Evolutionary conservation across 2,888 invertebrate genomes (phyloP).

Genomic region (Prosopocoilus inquinatus): DNA sequence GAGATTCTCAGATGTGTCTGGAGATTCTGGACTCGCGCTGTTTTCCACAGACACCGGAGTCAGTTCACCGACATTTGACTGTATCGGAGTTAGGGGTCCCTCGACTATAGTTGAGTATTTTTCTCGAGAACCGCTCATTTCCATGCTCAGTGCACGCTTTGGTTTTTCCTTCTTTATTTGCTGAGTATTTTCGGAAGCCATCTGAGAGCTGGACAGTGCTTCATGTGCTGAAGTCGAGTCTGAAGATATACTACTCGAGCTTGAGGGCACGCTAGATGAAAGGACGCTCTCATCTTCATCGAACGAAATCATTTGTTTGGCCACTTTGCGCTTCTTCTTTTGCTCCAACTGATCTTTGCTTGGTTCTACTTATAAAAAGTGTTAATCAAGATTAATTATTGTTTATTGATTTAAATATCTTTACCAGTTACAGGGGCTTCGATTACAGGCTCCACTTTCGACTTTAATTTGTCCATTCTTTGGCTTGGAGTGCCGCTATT

Average conservation of each 20-base stretch:
- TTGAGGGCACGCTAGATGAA: constrained; percentile 44
- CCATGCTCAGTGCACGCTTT: constrained; percentile 39
- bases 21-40: constrained; percentile 36
- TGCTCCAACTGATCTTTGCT: constrained; percentile 27
- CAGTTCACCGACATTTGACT: constrained; percentile 51
- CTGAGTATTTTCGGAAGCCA: not conserved
- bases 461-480: constrained; percentile 50
- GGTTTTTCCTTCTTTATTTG: constrained; percentile 18
- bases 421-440: constrained; percentile 62
- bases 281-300: constrained; percentile 55
- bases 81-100: constrained; percentile 52
- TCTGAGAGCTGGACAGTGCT: not conserved
- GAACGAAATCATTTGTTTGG: constrained; percentile 67
- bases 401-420: not conserved
- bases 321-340: constrained; percentile 56
- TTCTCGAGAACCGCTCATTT: constrained; percentile 43
- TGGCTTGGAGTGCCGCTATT: constrained; percentile 58
- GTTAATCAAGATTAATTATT: not conserved
- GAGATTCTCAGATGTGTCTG: constrained; percentile 40
- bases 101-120: constrained; percentile 36
- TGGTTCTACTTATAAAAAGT: not conserved
- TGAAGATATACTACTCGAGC: constrained; percentile 38
- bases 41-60: constrained; percentile 50
- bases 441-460: constrained; percentile 65
- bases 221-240: constrained; percentile 20